A percentile compares a stretch with the other conserved stretches of the same genome.
Evolutionary conservation across 2,113 vertebrate species (phyloP).

Genomic region (Ondatra zibethicus): DNA sequence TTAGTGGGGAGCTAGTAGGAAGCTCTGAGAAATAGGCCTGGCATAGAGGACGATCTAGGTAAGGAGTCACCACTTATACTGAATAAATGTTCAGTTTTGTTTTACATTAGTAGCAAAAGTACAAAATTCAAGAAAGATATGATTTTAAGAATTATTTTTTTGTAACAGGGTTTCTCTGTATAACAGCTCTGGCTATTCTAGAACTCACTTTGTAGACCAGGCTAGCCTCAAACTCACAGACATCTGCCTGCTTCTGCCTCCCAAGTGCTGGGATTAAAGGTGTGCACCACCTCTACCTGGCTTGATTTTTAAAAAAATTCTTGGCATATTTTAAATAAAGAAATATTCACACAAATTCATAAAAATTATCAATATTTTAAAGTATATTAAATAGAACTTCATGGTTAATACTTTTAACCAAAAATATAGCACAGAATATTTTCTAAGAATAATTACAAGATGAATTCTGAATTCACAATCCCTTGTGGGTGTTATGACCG

Average conservation of each 20-base stretch:
- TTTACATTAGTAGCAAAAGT: background rate
- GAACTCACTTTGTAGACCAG: too few species aligned
- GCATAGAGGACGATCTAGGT: background rate
- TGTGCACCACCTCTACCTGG: background rate
- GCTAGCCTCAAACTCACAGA: too few species aligned
- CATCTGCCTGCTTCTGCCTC: background rate
- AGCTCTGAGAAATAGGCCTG: background rate
- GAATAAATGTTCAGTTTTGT: background rate
- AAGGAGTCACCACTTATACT: background rate
- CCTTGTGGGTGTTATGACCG: background rate
- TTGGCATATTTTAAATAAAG: conserved; percentile 44
- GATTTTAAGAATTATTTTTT: background rate
- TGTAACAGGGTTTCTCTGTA: too few species aligned
- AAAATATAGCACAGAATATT: conserved; percentile 21
- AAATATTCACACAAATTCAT: background rate
- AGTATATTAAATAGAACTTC: background rate
- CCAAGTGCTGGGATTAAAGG: background rate
- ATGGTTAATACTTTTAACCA: conserved; percentile 31
- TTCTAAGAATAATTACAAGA: background rate
- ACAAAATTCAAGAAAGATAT: conserved; percentile 7
- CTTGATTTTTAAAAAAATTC: background rate
- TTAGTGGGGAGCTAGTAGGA: background rate
- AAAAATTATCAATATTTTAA: conserved; percentile 50
- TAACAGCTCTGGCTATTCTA: too few species aligned
- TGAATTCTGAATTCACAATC: background rate